Conservation (phyloP, 2,888 invertebrate genomes). For the Antheraea assamensis region DNA sequence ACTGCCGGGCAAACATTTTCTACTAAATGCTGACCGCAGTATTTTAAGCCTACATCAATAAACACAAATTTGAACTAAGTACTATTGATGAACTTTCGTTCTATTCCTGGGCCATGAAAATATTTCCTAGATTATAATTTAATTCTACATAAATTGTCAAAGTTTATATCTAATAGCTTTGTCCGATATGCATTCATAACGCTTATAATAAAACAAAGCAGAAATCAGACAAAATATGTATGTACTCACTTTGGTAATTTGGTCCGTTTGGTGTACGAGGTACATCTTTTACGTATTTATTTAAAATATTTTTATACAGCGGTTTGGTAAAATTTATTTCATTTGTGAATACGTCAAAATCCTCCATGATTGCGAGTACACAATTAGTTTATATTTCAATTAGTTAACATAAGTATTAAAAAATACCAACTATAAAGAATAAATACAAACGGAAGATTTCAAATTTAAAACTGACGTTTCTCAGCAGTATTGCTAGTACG, state of each 20-base stretch:
- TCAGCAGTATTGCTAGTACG: background rate
- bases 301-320: slow-evolving; percentile 59
- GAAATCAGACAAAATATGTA: slow-evolving; percentile 15
- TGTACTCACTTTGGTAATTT: slow-evolving; percentile 73
- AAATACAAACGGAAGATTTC: slow-evolving; percentile 19
- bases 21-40: too few relatives aligned
- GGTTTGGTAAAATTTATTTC: slow-evolving; percentile 68
- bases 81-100: background rate
- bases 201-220: background rate
- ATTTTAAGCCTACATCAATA: too few relatives aligned
- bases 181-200: too few relatives aligned
- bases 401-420: background rate
- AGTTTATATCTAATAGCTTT: too few relatives aligned
- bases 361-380: slow-evolving; percentile 55
- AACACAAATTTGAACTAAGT: too few relatives aligned
- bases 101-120: background rate
- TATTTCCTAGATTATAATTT: background rate
- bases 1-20: background rate
- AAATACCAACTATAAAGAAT: background rate
- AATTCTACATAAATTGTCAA: background rate
- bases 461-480: slow-evolving; percentile 33
- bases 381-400: background rate
- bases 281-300: slow-evolving; percentile 61
- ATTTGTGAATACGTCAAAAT: slow-evolving; percentile 73
- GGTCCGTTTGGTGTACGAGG: slow-evolving; percentile 66